Base-by-base conservation (phyloP, 2,797 vertebrate genomes). In the Capromys pilorides region DNA sequence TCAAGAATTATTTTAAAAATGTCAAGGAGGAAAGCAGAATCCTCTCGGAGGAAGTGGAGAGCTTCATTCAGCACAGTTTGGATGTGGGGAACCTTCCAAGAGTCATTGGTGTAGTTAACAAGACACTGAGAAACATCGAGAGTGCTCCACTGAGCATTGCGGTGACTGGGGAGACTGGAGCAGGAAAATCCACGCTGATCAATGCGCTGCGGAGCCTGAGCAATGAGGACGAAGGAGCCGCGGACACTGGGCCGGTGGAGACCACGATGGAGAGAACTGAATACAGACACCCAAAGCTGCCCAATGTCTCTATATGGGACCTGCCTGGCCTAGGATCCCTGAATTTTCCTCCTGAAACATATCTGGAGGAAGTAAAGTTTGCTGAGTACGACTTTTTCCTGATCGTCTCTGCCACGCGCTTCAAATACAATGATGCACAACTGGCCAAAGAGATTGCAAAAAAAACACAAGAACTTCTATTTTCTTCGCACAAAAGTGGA, bases 401-500 rank as follows among this genome's bases (percentile, higher is more conserved):
- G 19, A 39, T 71, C 21, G 4, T 96, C n/a, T 93, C 94, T n/a
- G 36, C 87, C 2, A 86, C 88, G 57, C 73, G 97, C 62, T 98
- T 98, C 96, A 97, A 26, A 90, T 88, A 97, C 82, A 97, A 97
- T 86, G 96, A 98, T 36, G 82, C 90, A 2, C 92, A 94, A 28
- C 93, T 98, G 2, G 97, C 98, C 31, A 26, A 41, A n/a, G 97
- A 97, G 80, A 98, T 98, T 22, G 16, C 80, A 66, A 97, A 93
- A 71, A 98, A 97, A 86, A 64, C n/a, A 71, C 21, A 71, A 49
- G 7, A 96, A 59, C 18, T 98, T 98, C 87, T 98, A 98, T 95
- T 98, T 98, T 96, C 91, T 98, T 41, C 96, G 98, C 77, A 96
- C 96, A 87, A 98, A 98, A 94, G 96, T 98, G 11, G 98, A 98